These are phyloP conservation scores for Griposia aprilina DNA, from an alignment of 2,888 invertebrate species.

Conservation along the genomic window DNA sequence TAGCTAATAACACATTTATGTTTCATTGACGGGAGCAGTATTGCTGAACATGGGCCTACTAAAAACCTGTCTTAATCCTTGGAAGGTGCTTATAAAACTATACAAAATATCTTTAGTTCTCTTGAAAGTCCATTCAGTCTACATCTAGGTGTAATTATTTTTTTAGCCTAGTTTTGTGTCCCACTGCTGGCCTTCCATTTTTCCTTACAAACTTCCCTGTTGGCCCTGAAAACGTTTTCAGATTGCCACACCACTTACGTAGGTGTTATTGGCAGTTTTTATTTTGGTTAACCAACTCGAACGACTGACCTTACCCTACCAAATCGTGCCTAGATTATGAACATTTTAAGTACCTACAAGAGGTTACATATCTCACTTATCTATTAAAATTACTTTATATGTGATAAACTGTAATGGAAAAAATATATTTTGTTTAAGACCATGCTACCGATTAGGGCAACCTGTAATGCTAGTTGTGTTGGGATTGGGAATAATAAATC, in stretches of 20 bases:
- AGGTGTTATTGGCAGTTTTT: neutral
- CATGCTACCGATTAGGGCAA: too few species aligned
- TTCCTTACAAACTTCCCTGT: too few species aligned
- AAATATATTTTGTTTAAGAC: too few species aligned
- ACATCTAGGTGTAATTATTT: neutral
- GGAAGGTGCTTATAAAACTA: neutral
- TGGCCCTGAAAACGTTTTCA: too few species aligned
- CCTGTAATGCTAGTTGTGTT: too few species aligned
- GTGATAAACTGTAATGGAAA: too few species aligned
- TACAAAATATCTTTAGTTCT: neutral
- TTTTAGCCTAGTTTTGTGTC: too few species aligned
- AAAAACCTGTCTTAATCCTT: neutral
- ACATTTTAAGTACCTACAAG: neutral
- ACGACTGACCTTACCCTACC: neutral
- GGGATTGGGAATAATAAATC: too few species aligned
- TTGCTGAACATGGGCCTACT: neutral
- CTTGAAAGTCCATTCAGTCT: neutral
- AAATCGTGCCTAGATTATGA: neutral
- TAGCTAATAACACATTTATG: neutral
- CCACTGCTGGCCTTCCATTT: too few species aligned
- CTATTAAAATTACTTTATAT: too few species aligned
- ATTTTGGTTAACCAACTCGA: neutral
- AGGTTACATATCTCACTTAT: neutral
- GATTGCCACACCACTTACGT: too few species aligned
- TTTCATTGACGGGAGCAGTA: neutral